Evolutionary conservation across 2,113 vertebrate genomes (phyloP).

Genomic region (Hippocampus guttulatus): DNA sequence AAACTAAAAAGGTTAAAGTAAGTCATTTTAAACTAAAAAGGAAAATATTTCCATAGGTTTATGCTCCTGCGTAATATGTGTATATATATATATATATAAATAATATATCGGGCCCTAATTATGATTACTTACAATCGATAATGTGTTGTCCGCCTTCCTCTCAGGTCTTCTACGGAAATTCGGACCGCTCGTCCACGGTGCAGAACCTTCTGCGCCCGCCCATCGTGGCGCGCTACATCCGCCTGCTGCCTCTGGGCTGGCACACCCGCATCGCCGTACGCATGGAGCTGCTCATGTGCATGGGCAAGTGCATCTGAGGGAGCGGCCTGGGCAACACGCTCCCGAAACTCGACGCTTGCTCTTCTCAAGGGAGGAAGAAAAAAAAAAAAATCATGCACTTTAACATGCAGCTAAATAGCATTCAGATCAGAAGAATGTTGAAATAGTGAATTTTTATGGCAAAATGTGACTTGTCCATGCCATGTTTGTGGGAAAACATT

Average conservation of each 20-base stretch:
- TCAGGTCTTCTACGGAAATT: constrained; percentile 96
- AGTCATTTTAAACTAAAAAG: too few species aligned
- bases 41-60: too few species aligned
- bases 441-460: background rate
- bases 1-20: too few species aligned
- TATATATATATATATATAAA: too few species aligned
- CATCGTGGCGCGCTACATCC: constrained; percentile 86
- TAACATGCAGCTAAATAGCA: background rate
- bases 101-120: too few species aligned
- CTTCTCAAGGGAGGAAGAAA: background rate
- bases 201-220: constrained; percentile 94
- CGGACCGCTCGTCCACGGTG: constrained; percentile 86
- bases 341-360: background rate
- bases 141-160: background rate
- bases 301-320: constrained; percentile 81
- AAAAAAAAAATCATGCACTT: background rate
- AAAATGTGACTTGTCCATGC: background rate
- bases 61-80: too few species aligned
- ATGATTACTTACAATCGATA: background rate
- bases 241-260: constrained; percentile 92
- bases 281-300: constrained; percentile 93
- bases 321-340: background rate
- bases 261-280: constrained; percentile 93
- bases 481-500: background rate
- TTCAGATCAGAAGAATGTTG: background rate